Percentiles rank a stretch among this genome's conserved stretches.
Conservation (phyloP, 2,888 invertebrate species). For the Nomada fabriciana region DNA sequence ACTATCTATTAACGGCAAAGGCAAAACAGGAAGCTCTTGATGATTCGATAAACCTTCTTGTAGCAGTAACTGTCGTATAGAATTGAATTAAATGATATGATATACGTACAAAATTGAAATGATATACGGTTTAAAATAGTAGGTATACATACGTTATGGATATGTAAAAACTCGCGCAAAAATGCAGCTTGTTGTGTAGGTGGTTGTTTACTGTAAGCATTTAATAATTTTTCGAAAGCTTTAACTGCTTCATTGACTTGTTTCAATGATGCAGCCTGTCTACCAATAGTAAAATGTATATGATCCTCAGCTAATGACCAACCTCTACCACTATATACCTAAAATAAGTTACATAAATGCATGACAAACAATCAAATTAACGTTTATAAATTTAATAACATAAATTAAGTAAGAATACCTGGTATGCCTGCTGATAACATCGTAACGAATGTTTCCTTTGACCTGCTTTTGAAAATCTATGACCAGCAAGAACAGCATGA, state of each 20-base stretch:
- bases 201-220: conserved; percentile 89
- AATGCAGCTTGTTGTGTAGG: conserved; percentile 91
- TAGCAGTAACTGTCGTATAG: conserved; percentile 73
- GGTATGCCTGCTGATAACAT: conserved; percentile 96
- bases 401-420: conserved; percentile 85
- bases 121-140: background rate
- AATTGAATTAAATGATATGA: conserved; percentile 25
- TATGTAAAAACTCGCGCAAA: conserved; percentile 94
- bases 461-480: conserved; percentile 96
- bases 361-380: background rate
- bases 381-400: background rate
- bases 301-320: conserved; percentile 98
- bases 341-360: conserved; percentile 31
- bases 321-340: conserved; percentile 91
- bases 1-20: conserved; percentile 90
- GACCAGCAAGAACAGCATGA: conserved; percentile 98
- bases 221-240: conserved; percentile 92
- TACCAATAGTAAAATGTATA: conserved; percentile 96
- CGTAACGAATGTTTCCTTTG: conserved; percentile 96
- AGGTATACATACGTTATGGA: conserved; percentile 89
- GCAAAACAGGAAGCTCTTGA: conserved; percentile 87
- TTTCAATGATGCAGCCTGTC: conserved; percentile 93
- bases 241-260: conserved; percentile 89
- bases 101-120: background rate
- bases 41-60: conserved; percentile 78